Base-by-base conservation (phyloP, 30 jellyfish, hydroid and myxozoan species). In the Aurelia sp. region DNA sequence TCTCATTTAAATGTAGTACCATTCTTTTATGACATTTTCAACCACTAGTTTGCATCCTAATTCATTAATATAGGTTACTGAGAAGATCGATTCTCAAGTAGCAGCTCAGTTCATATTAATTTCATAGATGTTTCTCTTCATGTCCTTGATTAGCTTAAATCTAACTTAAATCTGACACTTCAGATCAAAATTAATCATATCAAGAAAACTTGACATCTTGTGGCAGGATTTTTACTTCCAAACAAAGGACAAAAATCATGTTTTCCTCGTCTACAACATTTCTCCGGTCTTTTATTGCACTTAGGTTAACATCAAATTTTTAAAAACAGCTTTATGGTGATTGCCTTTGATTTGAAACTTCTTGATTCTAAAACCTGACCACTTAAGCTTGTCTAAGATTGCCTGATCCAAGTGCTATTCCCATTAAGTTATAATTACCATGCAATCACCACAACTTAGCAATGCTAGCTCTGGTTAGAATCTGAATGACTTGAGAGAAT, bases 371-470 rank as follows among this genome's bases (percentile, higher is more conserved):
- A 76, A 30, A 40, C 61, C 68, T 31, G 48, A 44, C 20, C 78
- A 44, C 69, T 18, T 76, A 76, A 76, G 87, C 73, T 52, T 37
- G 17, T 59, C 77, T 76, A 76, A 76, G 40, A 17, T 74, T 65
- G 53, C 76, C 64, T 58, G 40, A 76, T 76, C 87, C 87, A 57
- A 59, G 87, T 76, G 87, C 87, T 76, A 61, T 76, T 76, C 87
- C 87, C 87, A 76, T 76, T 76, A 76, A 53, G 74, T 65, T 20
- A 76, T 76, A 76, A 76, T 76, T 76, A 76, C 77, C 65, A 52
- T 59, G 87, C 55, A 76, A 60, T 76, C 78, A 33, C 62, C 51
- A 76, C 62, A 22, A 47, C 87, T 76, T 76, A 76, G 87, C 87
- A 76, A 74, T 76, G 59, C 66, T 20, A 48, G 74, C 61, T 59